These are phyloP conservation scores for Pomatostomus ruficeps DNA, from an alignment of 2,113 vertebrate species.

Conservation along the genomic window DNA sequence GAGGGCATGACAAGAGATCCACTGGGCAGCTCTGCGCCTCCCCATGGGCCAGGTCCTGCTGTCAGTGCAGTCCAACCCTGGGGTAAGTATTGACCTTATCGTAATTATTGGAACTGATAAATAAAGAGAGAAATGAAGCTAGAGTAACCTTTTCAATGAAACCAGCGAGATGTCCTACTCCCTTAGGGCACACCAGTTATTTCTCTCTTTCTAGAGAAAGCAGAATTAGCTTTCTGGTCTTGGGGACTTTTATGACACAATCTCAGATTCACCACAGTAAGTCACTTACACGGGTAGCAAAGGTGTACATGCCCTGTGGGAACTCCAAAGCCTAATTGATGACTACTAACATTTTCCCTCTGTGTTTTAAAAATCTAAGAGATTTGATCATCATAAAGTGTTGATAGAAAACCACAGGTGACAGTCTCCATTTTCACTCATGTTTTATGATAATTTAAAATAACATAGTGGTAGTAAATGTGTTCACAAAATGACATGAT, in stretches of 20 bases:
- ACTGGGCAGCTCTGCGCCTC: not conserved
- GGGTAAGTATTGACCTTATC: not conserved
- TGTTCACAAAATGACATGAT: not conserved
- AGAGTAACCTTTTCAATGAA: not conserved
- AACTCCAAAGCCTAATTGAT: not conserved
- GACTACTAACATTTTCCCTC: not conserved
- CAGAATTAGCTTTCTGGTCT: not conserved
- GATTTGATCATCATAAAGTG: not conserved
- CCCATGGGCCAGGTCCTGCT: not conserved
- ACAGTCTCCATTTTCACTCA: not conserved
- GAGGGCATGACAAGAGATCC: not conserved
- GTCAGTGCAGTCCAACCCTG: not conserved
- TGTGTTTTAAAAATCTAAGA: not conserved
- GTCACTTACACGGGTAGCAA: not conserved
- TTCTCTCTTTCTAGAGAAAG: not conserved
- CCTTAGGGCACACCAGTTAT: not conserved
- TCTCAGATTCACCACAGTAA: not conserved
- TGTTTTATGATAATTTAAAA: constrained; percentile 3
- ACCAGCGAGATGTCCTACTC: not conserved
- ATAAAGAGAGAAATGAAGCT: not conserved
- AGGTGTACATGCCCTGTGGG: not conserved
- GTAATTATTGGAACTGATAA: not conserved
- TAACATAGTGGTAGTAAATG: not conserved
- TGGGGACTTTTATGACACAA: not conserved
- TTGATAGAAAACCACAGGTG: not conserved